Percentiles rank a stretch among this genome's conserved stretches.
Evolutionary conservation across 2,797 vertebrate genomes (phyloP).

Genomic region (Spinus pinus): DNA sequence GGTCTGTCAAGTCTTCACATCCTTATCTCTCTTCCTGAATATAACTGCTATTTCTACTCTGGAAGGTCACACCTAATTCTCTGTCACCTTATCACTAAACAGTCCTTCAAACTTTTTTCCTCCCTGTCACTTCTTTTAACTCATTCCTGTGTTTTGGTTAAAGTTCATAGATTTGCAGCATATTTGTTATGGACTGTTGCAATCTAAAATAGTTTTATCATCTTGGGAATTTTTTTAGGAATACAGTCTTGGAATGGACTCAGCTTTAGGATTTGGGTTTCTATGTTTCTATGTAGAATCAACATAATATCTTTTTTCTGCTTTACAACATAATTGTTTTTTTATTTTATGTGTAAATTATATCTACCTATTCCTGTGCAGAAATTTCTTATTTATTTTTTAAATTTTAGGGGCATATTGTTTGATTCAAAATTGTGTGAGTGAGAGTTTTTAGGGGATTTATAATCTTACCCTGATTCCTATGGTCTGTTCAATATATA

Average conservation of each 20-base stretch:
- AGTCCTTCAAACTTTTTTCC: neutral
- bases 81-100: neutral
- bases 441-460: neutral
- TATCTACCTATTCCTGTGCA: neutral
- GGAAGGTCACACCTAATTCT: neutral
- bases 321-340: neutral
- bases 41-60: neutral
- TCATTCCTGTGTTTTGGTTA: neutral
- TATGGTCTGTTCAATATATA: rapidly evolving
- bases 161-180: neutral
- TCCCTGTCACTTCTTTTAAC: neutral
- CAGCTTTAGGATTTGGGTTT: neutral
- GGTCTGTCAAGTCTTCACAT: neutral
- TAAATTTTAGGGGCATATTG: neutral
- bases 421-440: neutral
- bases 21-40: neutral
- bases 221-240: neutral
- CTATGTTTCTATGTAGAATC: neutral
- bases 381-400: neutral
- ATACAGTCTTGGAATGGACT: neutral
- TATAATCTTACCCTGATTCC: neutral
- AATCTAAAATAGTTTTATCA: neutral
- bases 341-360: neutral
- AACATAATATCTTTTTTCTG: neutral
- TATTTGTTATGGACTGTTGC: neutral